Evolutionary conservation across 1,140 invertebrate genomes (phyloP), one percentile per base, ranked within the genome.

Genomic region (Atta cephalotes): DNA sequence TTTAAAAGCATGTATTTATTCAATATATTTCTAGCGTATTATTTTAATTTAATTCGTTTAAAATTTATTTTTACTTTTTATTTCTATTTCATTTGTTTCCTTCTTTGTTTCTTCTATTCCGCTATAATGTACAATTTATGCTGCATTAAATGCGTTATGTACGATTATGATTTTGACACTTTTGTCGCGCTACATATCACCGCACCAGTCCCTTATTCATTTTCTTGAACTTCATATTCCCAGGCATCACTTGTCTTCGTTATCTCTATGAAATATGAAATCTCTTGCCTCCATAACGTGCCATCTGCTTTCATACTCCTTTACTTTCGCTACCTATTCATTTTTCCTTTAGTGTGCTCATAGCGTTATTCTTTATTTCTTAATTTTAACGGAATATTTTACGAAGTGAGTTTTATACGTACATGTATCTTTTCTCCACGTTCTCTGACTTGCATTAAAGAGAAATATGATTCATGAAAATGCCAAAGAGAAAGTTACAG

Each of bases 181-280:
- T 65, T 45, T 53, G 77, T 88, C 71, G 90, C 82, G 76, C 39
- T 82, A 82, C 87, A 65, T 65, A 66, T 70, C 72, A 84, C 68
- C n/a, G 77, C 71, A 51, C 63, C 72, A 77, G 66, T 88, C 66
- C 39, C 77, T 76, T 81, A 81, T 81, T 72, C 56, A 66, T 70
- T 77, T 53, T 63, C 78, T 74, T 85, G 49, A 56, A 28, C 25
- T 89, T 87, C 79, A 51, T 81, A 45, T 81, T 71, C 51, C 66
- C 66, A 45, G 66, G 35, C 66, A 81, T 81, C 79, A 81, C 79
- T 81, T 81, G 79, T 81, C 79, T 81, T 81, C 79, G 65, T 81
- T 81, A 72, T 81, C 78, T 72, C 65, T 49, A 25, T 81, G 79
- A 81, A 72, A 81, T 71, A 81, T 71, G 79, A 39, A 72, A 72